Evolutionary conservation across 2,113 vertebrate genomes (phyloP), one percentile per base, ranked within the genome.

Genomic region (Osmerus mordax): DNA sequence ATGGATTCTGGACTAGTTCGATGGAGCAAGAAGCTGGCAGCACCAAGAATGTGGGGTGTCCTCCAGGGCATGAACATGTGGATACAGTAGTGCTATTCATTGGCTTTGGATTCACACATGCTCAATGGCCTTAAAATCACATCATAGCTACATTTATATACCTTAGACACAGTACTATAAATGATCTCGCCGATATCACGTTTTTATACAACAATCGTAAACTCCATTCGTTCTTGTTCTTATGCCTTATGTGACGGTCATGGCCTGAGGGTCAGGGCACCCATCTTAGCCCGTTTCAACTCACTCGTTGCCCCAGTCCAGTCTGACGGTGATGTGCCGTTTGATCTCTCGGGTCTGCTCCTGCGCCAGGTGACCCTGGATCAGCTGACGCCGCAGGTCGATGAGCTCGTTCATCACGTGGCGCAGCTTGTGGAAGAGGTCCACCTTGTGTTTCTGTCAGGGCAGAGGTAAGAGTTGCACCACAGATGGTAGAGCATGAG

Each of bases 251-350:
- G 54, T 56, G 14, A 56, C 4, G 4, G 55, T 7, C 2, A 18
- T n/a, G 55, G 15, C 16, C 55, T 56, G 16, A 16, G n/a, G 41
- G 41, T 12, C 2, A 47, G 41, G 0, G 7, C 41, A n/a, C 55
- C 18, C 55, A 18, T 56, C n/a, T 18, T 56, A 56, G 16, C 15
- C 55, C 29, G 3, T 36, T 36, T 18, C 28, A 3, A 97, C 96
- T 97, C 91, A 98, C 96, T 98, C 96, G 78, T 98, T 98, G 82
- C 96, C 96, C 96, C 96, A 98, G 91, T 98, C 96, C 75, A 98
- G 91, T 63, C 96, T 94, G 61, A 98, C 95, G 0, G 96, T 97
- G 88, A 97, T 94, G 84, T 97, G 96, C 53, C 96, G 92, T 88
- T 98, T 98, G 89, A 98, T 95, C 87, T 98, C 96, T 4, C 95